A percentile compares a stretch with the other conserved stretches of the same genome.
These are phyloP conservation scores for Orchestia grillus DNA, from an alignment of 1,140 invertebrate genomes.

Conservation along the genomic window DNA sequence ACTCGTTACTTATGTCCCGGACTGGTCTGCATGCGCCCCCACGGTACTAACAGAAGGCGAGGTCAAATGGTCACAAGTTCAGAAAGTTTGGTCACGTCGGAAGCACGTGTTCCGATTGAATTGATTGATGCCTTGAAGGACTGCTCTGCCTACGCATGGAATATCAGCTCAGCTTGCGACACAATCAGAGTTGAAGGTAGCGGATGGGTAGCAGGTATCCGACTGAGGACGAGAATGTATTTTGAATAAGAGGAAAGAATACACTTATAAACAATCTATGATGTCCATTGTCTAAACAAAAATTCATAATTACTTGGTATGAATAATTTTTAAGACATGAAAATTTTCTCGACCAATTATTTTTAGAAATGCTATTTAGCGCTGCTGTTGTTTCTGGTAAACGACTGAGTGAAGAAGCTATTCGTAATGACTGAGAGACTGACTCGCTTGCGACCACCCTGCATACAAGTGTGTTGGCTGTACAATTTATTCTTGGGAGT, in stretches of 20 bases:
- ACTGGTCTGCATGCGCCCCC: not conserved
- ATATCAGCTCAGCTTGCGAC: not conserved
- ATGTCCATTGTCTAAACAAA: not conserved
- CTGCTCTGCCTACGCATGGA: not conserved
- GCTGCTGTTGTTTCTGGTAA: too few relatives aligned
- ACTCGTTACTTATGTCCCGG: not conserved
- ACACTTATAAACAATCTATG: not conserved
- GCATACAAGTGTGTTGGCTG: too few relatives aligned
- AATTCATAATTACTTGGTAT: too few relatives aligned
- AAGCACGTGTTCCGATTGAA: not conserved
- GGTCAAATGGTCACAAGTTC: not conserved
- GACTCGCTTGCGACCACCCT: too few relatives aligned
- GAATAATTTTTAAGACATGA: too few relatives aligned
- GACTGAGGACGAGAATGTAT: not conserved
- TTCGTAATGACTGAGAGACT: too few relatives aligned
- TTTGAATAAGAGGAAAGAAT: not conserved
- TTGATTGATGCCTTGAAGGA: not conserved
- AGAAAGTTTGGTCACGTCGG: not conserved
- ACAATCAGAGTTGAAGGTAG: not conserved
- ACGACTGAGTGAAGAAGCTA: too few relatives aligned
- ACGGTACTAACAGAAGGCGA: not conserved
- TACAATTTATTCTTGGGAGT: too few relatives aligned
- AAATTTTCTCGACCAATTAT: too few relatives aligned
- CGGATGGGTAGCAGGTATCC: not conserved
- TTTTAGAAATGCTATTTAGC: too few relatives aligned